Percentiles rank a stretch among this genome's conserved stretches.
Evolutionary conservation across 1,140 invertebrate species (phyloP).

Genomic region (Ceratitis capitata): DNA sequence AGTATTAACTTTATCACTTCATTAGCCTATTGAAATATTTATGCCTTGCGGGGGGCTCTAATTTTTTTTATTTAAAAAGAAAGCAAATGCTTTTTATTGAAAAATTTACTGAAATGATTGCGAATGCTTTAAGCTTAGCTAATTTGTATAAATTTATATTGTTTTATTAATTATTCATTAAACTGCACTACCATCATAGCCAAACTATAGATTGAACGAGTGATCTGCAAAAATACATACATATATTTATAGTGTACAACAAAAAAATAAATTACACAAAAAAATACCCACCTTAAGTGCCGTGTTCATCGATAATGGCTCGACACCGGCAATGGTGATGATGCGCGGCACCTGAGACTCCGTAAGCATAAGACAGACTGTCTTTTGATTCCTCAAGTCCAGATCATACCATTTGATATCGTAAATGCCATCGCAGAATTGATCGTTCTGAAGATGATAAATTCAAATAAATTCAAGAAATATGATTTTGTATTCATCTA

Average conservation of each 20-base stretch:
- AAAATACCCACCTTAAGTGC: background rate
- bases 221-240: constrained; percentile 9
- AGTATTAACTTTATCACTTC: no score
- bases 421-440: constrained; percentile 33
- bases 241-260: no score
- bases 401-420: constrained; percentile 40
- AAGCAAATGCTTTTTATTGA: no score
- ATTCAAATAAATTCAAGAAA: background rate
- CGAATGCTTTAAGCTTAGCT: no score
- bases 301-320: constrained; percentile 36
- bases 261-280: background rate
- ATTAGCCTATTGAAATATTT: no score
- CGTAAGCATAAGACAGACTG: constrained; percentile 5
- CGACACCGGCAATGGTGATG: constrained; percentile 4
- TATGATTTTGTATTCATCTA: background rate
- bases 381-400: background rate
- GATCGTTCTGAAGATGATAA: constrained; percentile 11
- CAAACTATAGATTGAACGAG: background rate
- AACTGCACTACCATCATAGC: constrained; percentile 9
- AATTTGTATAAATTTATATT: no score
- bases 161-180: background rate
- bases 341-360: background rate
- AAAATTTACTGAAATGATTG: no score
- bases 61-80: no score
- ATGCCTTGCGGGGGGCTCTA: no score